Evolutionary conservation across 2,888 invertebrate species (phyloP).

Genomic region (Tetragnatha montana): DNA sequence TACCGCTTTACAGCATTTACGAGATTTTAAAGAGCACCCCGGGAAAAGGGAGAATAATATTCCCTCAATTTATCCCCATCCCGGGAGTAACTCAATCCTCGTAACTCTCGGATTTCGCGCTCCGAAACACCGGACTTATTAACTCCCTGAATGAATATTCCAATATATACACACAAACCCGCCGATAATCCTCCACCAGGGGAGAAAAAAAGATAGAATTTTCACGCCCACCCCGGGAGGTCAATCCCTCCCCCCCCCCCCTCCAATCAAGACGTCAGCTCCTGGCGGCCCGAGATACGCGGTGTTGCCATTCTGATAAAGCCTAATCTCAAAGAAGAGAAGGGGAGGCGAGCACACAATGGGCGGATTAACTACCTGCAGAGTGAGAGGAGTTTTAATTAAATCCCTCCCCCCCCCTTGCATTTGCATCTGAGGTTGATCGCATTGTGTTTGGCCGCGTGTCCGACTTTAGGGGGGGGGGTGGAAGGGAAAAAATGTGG

Average conservation of each 20-base stretch:
- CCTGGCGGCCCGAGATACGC: constrained; percentile 68
- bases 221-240: too few relatives aligned
- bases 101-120: too few relatives aligned
- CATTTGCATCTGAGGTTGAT: constrained; percentile 71
- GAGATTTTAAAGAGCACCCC: too few relatives aligned
- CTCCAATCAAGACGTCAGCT: constrained; percentile 65
- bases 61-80: too few relatives aligned
- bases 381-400: constrained; percentile 63
- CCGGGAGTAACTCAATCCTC: too few relatives aligned
- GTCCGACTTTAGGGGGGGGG: constrained; percentile 7
- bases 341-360: constrained; percentile 53
- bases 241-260: not conserved
- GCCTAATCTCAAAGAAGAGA: constrained; percentile 69
- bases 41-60: too few relatives aligned
- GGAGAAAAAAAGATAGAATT: too few relatives aligned
- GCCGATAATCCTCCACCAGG: too few relatives aligned
- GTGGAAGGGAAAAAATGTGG: not conserved
- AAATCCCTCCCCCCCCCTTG: constrained; percentile 46
- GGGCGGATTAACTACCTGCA: constrained; percentile 67
- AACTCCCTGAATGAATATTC: too few relatives aligned
- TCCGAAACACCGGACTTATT: too few relatives aligned
- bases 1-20: too few relatives aligned
- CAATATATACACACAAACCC: too few relatives aligned
- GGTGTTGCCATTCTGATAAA: constrained; percentile 69
- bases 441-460: constrained; percentile 26